A percentile compares a stretch with the other conserved stretches of the same genome.
These are phyloP conservation scores for Apotomis turbidana DNA, from an alignment of 2,888 invertebrate species.

Conservation along the genomic window DNA sequence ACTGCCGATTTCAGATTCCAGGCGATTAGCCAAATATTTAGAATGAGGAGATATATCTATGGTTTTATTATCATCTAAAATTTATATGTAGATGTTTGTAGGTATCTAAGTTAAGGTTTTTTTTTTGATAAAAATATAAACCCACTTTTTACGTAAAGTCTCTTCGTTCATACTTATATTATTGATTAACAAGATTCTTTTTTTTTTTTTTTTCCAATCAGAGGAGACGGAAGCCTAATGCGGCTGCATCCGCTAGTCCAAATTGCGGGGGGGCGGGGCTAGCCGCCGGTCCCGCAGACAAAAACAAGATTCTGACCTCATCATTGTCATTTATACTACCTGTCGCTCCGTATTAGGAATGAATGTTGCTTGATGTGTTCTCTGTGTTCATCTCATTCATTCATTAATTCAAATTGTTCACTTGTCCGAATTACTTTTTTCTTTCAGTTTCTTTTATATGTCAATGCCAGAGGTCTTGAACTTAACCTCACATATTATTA, in stretches of 20 bases:
- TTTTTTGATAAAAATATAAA: no score
- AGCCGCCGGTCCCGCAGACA: no score
- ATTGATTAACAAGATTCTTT: not conserved
- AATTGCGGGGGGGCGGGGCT: no score
- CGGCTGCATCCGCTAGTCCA: no score
- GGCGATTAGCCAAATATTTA: conserved; percentile 9
- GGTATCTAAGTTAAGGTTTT: no score
- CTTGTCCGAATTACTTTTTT: not conserved
- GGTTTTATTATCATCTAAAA: not conserved
- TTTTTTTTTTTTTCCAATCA: no score
- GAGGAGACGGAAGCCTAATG: no score
- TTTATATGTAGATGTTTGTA: no score
- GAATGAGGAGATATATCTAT: not conserved
- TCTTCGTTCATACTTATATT: no score
- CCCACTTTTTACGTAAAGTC: no score
- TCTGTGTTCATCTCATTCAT: not conserved
- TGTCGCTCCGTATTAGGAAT: no score
- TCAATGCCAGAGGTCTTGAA: not conserved
- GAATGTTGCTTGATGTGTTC: no score
- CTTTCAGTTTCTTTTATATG: not conserved
- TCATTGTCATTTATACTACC: not conserved
- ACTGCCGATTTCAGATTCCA: conserved; percentile 6
- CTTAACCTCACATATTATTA: not conserved
- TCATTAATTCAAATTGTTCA: not conserved
- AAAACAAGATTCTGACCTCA: not conserved